phyloP scores from a whole-genome alignment of 2,888 invertebrate species.

The Limnephilus rhombicus region DNA sequence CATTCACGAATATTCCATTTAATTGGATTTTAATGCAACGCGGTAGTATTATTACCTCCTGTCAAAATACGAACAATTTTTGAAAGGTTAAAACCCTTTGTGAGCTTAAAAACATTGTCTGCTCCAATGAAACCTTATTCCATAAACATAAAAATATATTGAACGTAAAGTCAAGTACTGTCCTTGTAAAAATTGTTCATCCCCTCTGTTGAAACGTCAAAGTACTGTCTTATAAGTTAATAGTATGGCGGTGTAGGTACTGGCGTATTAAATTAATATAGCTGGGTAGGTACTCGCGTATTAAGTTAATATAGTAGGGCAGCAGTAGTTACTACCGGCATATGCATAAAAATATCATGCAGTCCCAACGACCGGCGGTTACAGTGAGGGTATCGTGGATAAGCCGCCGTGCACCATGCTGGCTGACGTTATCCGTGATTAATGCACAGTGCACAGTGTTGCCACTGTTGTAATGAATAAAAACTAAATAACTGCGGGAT shows the following conservation, averaged over 20 bases:
- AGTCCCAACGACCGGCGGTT: background rate
- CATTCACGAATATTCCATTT: too few species aligned
- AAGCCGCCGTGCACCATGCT: conserved; percentile 25
- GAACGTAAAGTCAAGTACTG: background rate
- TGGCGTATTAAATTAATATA: background rate
- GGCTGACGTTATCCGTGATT: conserved; percentile 50
- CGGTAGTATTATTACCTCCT: too few species aligned
- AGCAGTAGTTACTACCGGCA: background rate
- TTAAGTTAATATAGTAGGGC: background rate
- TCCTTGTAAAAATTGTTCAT: background rate
- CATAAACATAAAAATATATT: background rate
- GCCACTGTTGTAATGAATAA: conserved; percentile 7
- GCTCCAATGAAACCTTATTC: background rate
- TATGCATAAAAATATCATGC: background rate
- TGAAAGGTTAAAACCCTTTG: too few species aligned
- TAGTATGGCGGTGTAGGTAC: too few species aligned
- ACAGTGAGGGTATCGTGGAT: background rate
- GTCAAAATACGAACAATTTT: too few species aligned
- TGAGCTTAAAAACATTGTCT: too few species aligned
- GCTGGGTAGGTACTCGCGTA: background rate
- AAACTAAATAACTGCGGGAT: background rate
- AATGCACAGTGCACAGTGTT: conserved; percentile 42
- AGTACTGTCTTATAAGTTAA: background rate
- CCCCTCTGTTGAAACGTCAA: background rate
- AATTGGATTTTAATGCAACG: too few species aligned